These are phyloP conservation scores for Montipora sp. DNA, from an alignment of 64 coral and sea anemone genomes.

Conservation along the genomic window DNA sequence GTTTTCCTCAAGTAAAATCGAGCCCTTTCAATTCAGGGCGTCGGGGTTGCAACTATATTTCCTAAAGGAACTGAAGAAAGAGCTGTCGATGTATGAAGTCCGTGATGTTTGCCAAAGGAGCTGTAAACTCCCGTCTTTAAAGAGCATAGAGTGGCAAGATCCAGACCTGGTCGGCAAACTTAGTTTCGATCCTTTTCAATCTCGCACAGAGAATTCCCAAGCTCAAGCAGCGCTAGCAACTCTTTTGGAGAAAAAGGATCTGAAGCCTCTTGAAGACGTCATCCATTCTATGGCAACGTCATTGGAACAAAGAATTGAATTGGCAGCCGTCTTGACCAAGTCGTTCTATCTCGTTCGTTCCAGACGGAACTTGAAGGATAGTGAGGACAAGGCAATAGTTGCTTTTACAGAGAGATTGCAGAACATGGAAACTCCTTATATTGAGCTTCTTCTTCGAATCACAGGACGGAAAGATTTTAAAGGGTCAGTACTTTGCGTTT, in stretches of 20 bases:
- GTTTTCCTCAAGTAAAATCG: conserved; percentile 18
- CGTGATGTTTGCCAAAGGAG: conserved; percentile 37
- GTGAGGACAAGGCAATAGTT: conserved; percentile 75
- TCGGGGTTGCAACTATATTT: conserved; percentile 9
- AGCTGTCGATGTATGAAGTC: conserved; percentile 58
- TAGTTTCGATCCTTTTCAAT: conserved; percentile 32
- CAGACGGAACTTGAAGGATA: conserved; percentile 64
- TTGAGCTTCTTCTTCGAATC: conserved; percentile 42
- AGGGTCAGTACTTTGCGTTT: conserved; percentile 44
- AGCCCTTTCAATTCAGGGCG: background rate
- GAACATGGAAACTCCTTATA: conserved; percentile 40
- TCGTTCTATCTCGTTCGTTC: conserved; percentile 75
- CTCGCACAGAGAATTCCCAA: conserved; percentile 1
- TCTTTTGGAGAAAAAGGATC: background rate
- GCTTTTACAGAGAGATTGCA: conserved; percentile 26
- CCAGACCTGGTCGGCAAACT: background rate
- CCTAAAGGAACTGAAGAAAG: conserved; percentile 60
- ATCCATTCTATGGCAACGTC: conserved; percentile 28
- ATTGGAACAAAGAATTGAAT: conserved; percentile 11
- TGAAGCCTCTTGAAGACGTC: conserved; percentile 17
- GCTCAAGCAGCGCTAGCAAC: conserved; percentile 39
- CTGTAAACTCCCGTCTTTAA: conserved; percentile 49
- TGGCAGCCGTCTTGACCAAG: conserved; percentile 59
- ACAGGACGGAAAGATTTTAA: conserved; percentile 61
- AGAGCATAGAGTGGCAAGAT: conserved; percentile 30